Conservation (phyloP, 2,797 vertebrate genomes). For the Mormyrops boulengeri region DNA sequence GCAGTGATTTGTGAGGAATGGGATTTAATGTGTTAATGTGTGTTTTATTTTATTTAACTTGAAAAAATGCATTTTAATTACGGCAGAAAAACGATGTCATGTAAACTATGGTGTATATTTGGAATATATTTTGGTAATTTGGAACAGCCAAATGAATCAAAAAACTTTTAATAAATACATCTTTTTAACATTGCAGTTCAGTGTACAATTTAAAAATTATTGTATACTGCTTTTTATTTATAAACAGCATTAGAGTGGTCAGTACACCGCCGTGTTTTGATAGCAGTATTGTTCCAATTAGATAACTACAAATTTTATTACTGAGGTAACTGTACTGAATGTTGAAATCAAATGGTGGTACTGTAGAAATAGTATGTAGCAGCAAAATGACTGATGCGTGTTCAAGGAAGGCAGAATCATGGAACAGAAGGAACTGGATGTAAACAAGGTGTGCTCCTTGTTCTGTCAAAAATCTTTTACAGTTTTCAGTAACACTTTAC, state of each 20-base stretch:
- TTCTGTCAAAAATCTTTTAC: background rate
- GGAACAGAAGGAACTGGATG: background rate
- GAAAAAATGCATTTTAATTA: background rate
- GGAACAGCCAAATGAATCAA: background rate
- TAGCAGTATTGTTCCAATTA: background rate
- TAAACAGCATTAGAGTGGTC: background rate
- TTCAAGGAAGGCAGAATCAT: background rate
- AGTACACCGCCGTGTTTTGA: background rate
- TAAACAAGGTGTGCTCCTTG: background rate
- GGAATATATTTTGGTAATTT: background rate
- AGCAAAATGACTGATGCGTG: background rate
- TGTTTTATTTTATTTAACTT: background rate
- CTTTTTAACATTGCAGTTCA: background rate
- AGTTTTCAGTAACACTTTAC: background rate
- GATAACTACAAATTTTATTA: background rate
- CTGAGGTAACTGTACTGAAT: background rate
- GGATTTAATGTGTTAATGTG: background rate
- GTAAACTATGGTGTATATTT: background rate
- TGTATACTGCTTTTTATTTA: background rate
- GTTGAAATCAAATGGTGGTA: background rate
- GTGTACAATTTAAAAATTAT: background rate
- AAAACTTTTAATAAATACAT: background rate
- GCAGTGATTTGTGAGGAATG: background rate
- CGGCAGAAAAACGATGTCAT: background rate
- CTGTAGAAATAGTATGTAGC: background rate